Percentiles rank a stretch among this genome's conserved stretches.
Conservation (phyloP, 2,113 vertebrate genomes). For the Glareola pratincola region DNA sequence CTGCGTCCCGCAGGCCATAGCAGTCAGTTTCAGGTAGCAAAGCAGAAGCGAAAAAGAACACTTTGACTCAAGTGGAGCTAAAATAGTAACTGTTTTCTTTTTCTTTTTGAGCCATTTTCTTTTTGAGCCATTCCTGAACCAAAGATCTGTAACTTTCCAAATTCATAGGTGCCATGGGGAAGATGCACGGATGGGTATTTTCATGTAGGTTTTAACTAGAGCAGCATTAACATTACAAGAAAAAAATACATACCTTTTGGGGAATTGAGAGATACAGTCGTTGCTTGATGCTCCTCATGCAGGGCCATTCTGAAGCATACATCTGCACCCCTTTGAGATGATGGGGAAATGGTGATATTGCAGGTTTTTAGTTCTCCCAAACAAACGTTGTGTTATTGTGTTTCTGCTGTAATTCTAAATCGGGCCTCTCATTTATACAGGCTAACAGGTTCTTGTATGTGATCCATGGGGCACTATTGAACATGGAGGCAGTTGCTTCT, state of each 20-base stretch:
- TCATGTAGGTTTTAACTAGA: neutral
- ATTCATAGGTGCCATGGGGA: neutral
- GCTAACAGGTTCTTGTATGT: constrained; percentile 41
- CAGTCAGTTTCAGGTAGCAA: neutral
- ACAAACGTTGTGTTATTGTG: neutral
- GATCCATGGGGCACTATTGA: constrained; percentile 35
- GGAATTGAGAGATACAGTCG: neutral
- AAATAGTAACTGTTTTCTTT: neutral
- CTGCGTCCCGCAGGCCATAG: rapidly evolving
- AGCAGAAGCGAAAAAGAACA: neutral
- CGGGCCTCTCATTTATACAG: constrained; percentile 58
- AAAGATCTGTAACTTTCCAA: neutral
- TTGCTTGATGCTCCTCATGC: neutral
- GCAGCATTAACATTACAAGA: rapidly evolving
- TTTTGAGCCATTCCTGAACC: neutral
- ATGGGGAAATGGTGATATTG: neutral
- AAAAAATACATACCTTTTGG: rapidly evolving
- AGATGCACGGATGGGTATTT: neutral
- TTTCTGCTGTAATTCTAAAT: constrained; percentile 30
- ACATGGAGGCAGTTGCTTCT: constrained; percentile 51
- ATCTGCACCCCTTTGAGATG: neutral
- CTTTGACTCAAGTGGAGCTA: neutral
- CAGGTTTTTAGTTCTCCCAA: neutral
- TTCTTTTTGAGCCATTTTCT: neutral
- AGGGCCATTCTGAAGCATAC: neutral